Base-by-base conservation (phyloP, 2,797 vertebrate genomes). In the Ispidina lecontei region DNA sequence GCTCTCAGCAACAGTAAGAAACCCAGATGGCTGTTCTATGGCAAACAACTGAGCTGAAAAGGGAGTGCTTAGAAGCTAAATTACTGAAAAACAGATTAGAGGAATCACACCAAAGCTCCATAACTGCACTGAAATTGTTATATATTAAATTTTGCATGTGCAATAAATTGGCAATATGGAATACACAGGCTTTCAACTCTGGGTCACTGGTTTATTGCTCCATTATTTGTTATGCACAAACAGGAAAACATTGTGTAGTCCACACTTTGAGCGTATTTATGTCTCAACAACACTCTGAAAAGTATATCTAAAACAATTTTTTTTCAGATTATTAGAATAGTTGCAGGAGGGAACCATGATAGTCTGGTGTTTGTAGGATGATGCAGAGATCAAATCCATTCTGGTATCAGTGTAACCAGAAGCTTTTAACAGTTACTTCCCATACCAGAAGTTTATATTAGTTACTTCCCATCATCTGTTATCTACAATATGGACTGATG, bases 291-390 rank as follows among this genome's bases (percentile, higher is more conserved):
- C 22, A 12, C 33, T 58, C 70, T 55, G 44, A 62, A 84, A 87
- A 84, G 54, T 74, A 82, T n/a, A 7, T 65, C 64, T 55, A 69
- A 88, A 93, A 11, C 43, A 6, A 62, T 84, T 92, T 39, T 39
- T 92, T 79, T 83, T 91, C 81, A 90, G 43, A 46, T 94, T 69
- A 90, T 91, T 91, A 90, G 80, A 94, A 76, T 83, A 94, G 58
- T 55, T 74, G 31, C 81, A 84, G 72, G 74, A 87, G 28, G n/a
- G 62, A 91, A 47, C 9, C n/a, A 23, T 26, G n/a, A 19, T 69
- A 74, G 43, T 87, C 39, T 84, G 74, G 13, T 71, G 51, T 84
- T 93, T 90, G 35, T 54, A 87, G 79, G 65, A 46, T 49, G 51
- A 88, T 5, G 2, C 1, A 0, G 62, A 90, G 35, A 54, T 94